Evolutionary conservation across 2,113 vertebrate species (phyloP), one percentile per base, ranked within the genome.

Genomic region (Callithrix jacchus): DNA sequence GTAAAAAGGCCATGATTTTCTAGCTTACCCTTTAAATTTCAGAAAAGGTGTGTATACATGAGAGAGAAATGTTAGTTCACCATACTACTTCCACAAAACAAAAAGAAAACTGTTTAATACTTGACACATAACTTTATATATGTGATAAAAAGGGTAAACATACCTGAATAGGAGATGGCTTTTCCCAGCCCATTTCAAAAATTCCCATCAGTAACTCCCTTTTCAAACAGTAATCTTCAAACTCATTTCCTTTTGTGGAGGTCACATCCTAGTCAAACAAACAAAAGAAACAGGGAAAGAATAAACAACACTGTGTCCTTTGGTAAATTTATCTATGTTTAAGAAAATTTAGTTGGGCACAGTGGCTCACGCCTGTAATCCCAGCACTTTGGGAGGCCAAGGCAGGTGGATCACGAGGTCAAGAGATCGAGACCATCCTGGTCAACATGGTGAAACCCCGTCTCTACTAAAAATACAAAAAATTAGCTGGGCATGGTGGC

Each of bases 111-210:
- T 73, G 58, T 7, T 3, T 42, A 92, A 92, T 32, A 4, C 4
- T 40, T 79, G 27, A 92, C 52, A 90, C 11, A 37, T 49, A 92
- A 92, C 20, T 74, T 93, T 66, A 80, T 6, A 68, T n/a, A 77
- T 18, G 30, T 30, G 30, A 64, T 66, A 70, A 87, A 96, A 95
- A 83, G 25, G 3, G 20, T 42, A 58, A 93, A 94, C 91, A 87
- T 91, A 99, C 99, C 99, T 99, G 99, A 97, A 99, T 99, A 97
- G 99, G 99, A 98, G 99, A 99, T 47, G 99, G 99, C 97, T 99
- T 99, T 99, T 99, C 99, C 99, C 99, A 99, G 98, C 99, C 99
- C 99, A 99, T 99, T 99, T 99, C 99, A 99, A 99, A 99, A 99
- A 99, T 99, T 98, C 99, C 99, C 99, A 99, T 99, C 95, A 99